Evolutionary conservation across 2,797 vertebrate genomes (phyloP), one percentile per base, ranked within the genome.

Genomic region (Karalla daura): DNA sequence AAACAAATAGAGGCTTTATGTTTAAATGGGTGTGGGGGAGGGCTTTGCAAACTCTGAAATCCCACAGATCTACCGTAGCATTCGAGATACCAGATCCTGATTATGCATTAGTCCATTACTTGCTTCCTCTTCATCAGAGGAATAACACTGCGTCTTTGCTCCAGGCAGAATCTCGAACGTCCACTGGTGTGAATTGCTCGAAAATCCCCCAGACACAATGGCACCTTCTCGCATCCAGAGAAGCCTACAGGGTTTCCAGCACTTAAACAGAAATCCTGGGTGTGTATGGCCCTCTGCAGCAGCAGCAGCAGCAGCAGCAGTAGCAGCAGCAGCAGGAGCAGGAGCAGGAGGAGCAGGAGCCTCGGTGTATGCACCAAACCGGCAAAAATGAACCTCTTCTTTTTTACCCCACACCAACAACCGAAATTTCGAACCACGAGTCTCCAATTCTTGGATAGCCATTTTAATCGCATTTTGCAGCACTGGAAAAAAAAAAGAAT

Each of bases 281-380:
- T 76, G 85, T 83, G 82, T 71, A 46, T 51, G 62, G 78, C n/a
- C 70, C 55, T 54, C 70, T 71, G 85, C 85, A 68, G 77, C 64
- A 51, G 63, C 46, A 28, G 63, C 20, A 39, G 54, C 27, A n/a
- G n/a, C n/a, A n/a, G n/a, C n/a, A n/a, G 18, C 14, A 23, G 7
- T 11, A 44, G n/a, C 25, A 33, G n/a, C 25, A 33, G 24, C 46
- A 23, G 25, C 9, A 2, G 2, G 7, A 15, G 35, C 46, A 14
- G 30, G n/a, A 4, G 30, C 18, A n/a, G n/a, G 32, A 14, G 30
- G n/a, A 4, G 30, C 18, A n/a, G n/a, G 32, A 36, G 9, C 37
- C 17, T 41, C 18, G 18, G 7, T 27, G n/a, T 3, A 61, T 60
- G 59, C 66, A 64, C 28, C 43, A 56, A 33, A 69, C 20, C 11